Percentiles rank a stretch among this genome's conserved stretches.
phyloP scores from a whole-genome alignment of 2,113 vertebrate species.

The Romanogobio albipinnatus region DNA sequence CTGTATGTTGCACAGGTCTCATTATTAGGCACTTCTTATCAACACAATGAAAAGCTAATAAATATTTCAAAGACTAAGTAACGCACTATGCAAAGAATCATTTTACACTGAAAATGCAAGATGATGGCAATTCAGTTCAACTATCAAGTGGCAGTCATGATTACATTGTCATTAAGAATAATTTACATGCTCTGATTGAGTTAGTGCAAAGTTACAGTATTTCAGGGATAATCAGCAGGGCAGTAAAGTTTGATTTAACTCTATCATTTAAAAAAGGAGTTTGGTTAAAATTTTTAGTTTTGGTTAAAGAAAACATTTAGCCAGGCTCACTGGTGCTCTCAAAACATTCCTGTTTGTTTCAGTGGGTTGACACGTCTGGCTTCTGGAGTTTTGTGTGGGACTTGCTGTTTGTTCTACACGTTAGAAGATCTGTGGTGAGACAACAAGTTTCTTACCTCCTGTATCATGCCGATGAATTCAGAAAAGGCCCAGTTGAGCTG shows the following conservation, averaged over 20 bases:
- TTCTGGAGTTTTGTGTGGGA: neutral
- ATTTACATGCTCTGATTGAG: slow-evolving; percentile 18
- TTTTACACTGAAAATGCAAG: slow-evolving; percentile 10
- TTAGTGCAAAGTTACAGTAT: neutral
- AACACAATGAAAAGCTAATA: neutral
- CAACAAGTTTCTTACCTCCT: slow-evolving; percentile 83
- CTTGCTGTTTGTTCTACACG: neutral
- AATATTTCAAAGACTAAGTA: slow-evolving; percentile 3
- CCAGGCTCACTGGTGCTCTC: neutral
- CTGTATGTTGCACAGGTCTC: neutral
- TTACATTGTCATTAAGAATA: slow-evolving; percentile 27
- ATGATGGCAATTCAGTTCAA: slow-evolving; percentile 31
- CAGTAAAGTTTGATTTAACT: neutral
- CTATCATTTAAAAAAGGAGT: no score
- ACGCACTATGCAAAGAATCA: slow-evolving; percentile 32
- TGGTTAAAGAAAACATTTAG: neutral
- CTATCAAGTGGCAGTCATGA: slow-evolving; percentile 15
- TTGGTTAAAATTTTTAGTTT: neutral
- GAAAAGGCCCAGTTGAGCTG: slow-evolving; percentile 99
- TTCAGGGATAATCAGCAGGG: neutral
- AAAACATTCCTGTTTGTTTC: neutral
- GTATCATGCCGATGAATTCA: slow-evolving; percentile 99
- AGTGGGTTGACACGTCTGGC: neutral
- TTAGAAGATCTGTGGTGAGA: neutral
- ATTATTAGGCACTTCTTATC: neutral